These are phyloP conservation scores for Anthoscopus minutus DNA, from an alignment of 2,113 vertebrate genomes.

Conservation along the genomic window DNA sequence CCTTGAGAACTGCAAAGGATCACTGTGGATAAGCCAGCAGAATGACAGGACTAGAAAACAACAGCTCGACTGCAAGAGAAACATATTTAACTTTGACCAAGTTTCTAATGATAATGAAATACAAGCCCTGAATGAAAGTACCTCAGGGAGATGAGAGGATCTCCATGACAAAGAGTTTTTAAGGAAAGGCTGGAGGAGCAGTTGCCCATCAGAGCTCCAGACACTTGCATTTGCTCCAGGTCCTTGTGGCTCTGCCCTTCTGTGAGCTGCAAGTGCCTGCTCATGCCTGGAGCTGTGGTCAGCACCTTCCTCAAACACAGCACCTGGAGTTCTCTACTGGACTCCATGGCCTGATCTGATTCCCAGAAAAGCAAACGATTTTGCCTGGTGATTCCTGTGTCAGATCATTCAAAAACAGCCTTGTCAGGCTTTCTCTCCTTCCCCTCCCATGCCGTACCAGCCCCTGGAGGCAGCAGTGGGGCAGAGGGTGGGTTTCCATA, in stretches of 20 bases:
- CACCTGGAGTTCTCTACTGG: not conserved
- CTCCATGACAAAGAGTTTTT: not conserved
- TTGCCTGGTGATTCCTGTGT: not conserved
- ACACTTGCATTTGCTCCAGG: fast-evolving
- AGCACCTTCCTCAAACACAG: not conserved
- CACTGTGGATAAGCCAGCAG: not conserved
- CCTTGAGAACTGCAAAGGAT: not conserved
- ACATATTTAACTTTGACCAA: not conserved
- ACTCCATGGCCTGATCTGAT: not conserved
- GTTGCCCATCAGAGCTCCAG: not conserved
- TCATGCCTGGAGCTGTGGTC: not conserved
- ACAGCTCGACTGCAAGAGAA: not conserved
- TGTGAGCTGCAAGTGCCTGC: not conserved
- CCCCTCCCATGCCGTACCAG: not conserved
- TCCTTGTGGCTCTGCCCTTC: not conserved
- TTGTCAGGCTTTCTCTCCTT: not conserved
- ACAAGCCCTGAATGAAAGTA: not conserved
- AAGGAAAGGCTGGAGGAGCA: not conserved
- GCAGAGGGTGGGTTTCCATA: not conserved
- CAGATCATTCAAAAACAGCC: not conserved
- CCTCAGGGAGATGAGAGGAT: not conserved
- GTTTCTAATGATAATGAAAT: not conserved
- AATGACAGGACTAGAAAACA: not conserved
- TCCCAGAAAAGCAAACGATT: not conserved
- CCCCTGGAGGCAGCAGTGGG: not conserved